These are phyloP conservation scores for Leiothrix lutea DNA, from an alignment of 2,113 vertebrate species.

Conservation along the genomic window DNA sequence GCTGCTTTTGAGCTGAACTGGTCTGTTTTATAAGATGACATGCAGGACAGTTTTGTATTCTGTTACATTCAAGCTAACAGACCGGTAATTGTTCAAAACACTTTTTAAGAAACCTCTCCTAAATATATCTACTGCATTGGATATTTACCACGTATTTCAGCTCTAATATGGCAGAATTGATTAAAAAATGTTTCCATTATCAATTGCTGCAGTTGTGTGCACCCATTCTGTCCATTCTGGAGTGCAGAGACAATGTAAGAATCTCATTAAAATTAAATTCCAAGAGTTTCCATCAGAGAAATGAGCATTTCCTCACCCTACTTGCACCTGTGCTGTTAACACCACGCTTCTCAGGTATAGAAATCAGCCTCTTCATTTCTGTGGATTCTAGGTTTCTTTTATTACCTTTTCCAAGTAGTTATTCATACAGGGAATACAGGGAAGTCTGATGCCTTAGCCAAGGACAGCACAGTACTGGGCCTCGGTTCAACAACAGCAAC, in stretches of 20 bases:
- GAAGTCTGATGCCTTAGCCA: neutral
- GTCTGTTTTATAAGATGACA: neutral
- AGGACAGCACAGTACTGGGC: neutral
- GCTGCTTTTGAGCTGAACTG: neutral
- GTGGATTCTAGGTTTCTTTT: neutral
- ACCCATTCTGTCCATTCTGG: neutral
- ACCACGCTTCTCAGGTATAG: neutral
- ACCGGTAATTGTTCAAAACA: neutral
- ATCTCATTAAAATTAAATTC: neutral
- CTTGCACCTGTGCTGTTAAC: neutral
- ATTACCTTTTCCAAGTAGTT: neutral
- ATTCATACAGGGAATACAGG: neutral
- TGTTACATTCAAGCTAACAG: neutral
- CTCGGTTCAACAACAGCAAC: neutral
- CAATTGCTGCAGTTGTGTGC: neutral
- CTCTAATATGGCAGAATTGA: neutral
- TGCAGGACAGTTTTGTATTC: neutral
- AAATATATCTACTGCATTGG: neutral
- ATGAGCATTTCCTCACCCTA: neutral
- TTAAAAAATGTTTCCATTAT: neutral
- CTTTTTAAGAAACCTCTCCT: neutral
- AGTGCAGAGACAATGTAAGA: neutral
- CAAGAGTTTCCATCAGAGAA: neutral
- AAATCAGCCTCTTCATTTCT: neutral
- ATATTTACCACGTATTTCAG: neutral